Evolutionary conservation across 2,113 vertebrate genomes (phyloP).

Genomic region (Periophthalmus modestus): DNA sequence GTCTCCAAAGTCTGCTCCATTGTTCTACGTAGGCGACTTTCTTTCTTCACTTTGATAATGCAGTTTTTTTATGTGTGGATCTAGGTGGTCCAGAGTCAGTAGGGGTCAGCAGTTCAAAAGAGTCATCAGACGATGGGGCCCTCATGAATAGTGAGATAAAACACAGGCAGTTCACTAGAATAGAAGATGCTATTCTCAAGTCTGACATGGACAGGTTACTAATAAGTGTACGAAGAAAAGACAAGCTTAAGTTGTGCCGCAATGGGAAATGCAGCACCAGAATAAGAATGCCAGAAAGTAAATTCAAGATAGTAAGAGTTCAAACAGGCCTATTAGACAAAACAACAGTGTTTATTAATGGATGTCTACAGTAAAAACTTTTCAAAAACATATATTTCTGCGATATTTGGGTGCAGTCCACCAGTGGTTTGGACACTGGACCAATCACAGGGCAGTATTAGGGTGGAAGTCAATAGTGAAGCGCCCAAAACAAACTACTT

Average conservation of each 20-base stretch:
- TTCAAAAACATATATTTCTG: no score
- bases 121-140: not conserved
- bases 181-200: not conserved
- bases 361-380: no score
- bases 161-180: not conserved
- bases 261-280: not conserved
- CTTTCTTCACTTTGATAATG: conserved; percentile 4
- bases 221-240: not conserved
- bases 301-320: no score
- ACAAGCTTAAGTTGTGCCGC: not conserved
- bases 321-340: no score
- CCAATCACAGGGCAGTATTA: no score
- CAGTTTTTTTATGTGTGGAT: not conserved
- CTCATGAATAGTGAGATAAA: not conserved
- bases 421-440: no score
- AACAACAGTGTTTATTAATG: no score
- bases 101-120: conserved; percentile 1
- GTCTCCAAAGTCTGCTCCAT: not conserved
- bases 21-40: not conserved
- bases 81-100: not conserved
- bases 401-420: no score
- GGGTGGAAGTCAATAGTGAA: no score
- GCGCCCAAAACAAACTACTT: no score
- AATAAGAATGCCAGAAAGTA: not conserved
- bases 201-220: not conserved